Evolutionary conservation across 2,113 vertebrate species (phyloP), one percentile per base, ranked within the genome.

Genomic region (Tetrao urogallus): DNA sequence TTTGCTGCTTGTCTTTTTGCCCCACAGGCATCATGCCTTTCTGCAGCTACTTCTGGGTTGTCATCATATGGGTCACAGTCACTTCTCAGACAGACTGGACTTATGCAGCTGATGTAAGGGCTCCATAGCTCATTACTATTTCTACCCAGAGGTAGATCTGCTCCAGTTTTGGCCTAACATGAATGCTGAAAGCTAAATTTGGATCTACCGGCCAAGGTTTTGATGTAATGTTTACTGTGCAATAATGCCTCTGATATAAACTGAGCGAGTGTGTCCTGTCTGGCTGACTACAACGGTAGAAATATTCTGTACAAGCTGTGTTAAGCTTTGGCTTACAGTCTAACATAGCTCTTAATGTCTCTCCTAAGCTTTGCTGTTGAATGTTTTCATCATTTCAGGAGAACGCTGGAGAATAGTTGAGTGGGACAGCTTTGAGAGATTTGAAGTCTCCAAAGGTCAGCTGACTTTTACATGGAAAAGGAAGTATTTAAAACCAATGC

Each of bases 401-500:
- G 79, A 77, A 88, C 40, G 32, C 82, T 7, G 74, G 56, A 83
- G 69, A 88, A 84, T 90, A 87, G 89, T 92, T 82, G 77, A 90
- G 73, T 52, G 56, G 86, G 96, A 34, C 36, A 54, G 4, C 56
- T 93, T 88, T 78, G 80, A 65, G 60, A 92, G 42, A 65, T 89
- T 88, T 88, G 43, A 75, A 77, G 67, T 40, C 47, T 94, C 57
- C 2, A 3, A 89, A 88, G 67, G 87, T 69, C 73, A 84, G 63
- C 63, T 83, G 93, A 82, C 40, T 85, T 87, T 81, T 56, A 88
- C 54, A 72, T 56, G 58, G 69, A 82, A 92, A 94, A 84, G 38
- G 61, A 50, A 73, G 43, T 63, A 74, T 82, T 92, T 92, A 76
- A 94, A 95, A 82, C 47, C 66, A 63, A 95, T 96, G 57, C 50